Evolutionary conservation across 2,113 vertebrate species (phyloP).

Genomic region (Grallaria varia): DNA sequence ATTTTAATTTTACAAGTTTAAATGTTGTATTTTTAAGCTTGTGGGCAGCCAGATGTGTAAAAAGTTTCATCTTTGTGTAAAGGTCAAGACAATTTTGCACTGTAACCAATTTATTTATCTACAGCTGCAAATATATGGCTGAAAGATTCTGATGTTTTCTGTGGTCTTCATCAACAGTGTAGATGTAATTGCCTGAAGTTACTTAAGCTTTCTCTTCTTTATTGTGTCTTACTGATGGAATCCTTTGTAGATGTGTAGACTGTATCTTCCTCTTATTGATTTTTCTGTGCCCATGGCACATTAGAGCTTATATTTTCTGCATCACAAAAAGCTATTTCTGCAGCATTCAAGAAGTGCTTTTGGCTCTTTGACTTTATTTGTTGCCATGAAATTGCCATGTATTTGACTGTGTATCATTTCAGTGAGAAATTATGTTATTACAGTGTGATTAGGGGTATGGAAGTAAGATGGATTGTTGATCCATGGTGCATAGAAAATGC

Average conservation of each 20-base stretch:
- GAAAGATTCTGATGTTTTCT: not conserved
- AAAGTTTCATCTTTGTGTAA: not conserved
- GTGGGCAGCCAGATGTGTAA: not conserved
- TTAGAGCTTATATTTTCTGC: constrained; percentile 23
- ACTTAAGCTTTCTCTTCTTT: constrained; percentile 44
- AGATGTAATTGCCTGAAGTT: constrained; percentile 55
- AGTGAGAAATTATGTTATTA: not conserved
- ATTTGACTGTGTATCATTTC: not conserved
- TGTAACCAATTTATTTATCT: constrained; percentile 3
- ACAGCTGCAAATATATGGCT: not conserved
- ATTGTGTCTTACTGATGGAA: constrained; percentile 38
- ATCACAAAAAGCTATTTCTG: constrained; percentile 33
- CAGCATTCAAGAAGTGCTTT: constrained; percentile 1
- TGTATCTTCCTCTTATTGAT: constrained; percentile 27
- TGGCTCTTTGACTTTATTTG: constrained; percentile 5
- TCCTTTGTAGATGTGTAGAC: constrained; percentile 32
- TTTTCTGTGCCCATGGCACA: constrained; percentile 24
- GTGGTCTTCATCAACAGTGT: not conserved
- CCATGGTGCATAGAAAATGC: not conserved
- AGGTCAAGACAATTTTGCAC: not conserved
- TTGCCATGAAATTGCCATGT: constrained; percentile 3
- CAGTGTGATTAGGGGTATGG: not conserved
- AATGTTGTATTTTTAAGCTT: not conserved
- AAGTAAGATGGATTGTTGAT: not conserved
- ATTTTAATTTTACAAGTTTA: not conserved